Conservation (phyloP, 1,140 invertebrate species). For the Muscidifurax raptorellus region DNA sequence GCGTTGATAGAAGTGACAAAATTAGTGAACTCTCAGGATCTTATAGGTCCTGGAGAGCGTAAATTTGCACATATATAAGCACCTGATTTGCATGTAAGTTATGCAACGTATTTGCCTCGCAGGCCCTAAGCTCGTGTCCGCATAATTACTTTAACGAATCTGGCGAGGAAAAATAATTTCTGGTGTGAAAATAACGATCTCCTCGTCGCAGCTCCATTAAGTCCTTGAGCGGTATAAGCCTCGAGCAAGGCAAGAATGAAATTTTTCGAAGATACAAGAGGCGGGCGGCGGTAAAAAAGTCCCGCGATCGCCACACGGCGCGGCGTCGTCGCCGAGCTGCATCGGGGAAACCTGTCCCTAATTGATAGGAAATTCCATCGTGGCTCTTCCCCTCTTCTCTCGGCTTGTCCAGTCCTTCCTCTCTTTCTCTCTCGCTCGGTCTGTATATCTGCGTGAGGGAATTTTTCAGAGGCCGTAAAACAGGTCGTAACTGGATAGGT, state of each 20-base stretch:
- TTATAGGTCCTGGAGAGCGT: too few species aligned
- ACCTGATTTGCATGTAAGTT: too few species aligned
- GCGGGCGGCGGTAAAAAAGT: slow-evolving; percentile 42
- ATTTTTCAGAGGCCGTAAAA: slow-evolving; percentile 65
- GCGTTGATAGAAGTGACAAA: too few species aligned
- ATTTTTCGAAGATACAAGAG: slow-evolving; percentile 32
- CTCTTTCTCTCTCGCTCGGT: neutral
- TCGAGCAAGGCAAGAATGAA: slow-evolving; percentile 22
- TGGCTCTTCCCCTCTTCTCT: neutral
- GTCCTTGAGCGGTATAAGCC: slow-evolving; percentile 27
- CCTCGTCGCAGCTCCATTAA: slow-evolving; percentile 42
- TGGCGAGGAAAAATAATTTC: slow-evolving; percentile 19
- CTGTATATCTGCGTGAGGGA: slow-evolving; percentile 54
- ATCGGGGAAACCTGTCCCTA: slow-evolving; percentile 72
- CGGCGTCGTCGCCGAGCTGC: slow-evolving; percentile 18
- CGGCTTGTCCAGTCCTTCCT: neutral
- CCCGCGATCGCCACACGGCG: slow-evolving; percentile 20
- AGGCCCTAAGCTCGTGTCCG: too few species aligned
- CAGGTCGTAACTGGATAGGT: slow-evolving; percentile 68
- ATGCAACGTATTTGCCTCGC: too few species aligned
- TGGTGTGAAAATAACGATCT: slow-evolving; percentile 51
- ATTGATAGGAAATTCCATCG: slow-evolving; percentile 73
- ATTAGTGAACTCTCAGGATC: too few species aligned
- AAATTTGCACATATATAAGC: too few species aligned
- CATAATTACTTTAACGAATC: slow-evolving; percentile 45